Evolutionary conservation across 1,140 invertebrate species (phyloP).

Genomic region (Gonatopus flavifemur): DNA sequence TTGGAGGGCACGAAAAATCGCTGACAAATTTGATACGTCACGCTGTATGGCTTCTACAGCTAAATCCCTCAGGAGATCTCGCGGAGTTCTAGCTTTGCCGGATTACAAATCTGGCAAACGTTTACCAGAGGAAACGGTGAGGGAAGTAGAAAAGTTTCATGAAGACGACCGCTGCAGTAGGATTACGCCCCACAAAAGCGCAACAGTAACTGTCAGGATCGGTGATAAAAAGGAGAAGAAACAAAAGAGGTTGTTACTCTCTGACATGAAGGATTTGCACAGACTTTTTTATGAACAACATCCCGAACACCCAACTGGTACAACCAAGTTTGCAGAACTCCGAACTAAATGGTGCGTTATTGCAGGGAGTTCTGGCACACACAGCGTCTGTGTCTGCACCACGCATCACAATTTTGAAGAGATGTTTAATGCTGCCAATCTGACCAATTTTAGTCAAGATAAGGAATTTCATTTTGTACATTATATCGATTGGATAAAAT

Average conservation of each 20-base stretch:
- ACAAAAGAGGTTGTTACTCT: too few relatives aligned
- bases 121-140: too few relatives aligned
- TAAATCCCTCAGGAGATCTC: too few relatives aligned
- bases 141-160: not conserved
- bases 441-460: not conserved
- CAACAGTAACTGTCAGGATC: too few relatives aligned
- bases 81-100: too few relatives aligned
- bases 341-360: constrained; percentile 6
- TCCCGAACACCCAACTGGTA: constrained; percentile 6
- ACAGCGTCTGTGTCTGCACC: constrained; percentile 10
- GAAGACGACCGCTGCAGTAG: not conserved
- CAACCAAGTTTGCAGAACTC: constrained; percentile 13
- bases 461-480: too few relatives aligned
- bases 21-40: too few relatives aligned
- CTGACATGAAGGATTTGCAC: too few relatives aligned
- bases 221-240: too few relatives aligned
- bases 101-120: too few relatives aligned
- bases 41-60: too few relatives aligned
- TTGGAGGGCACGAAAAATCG: too few relatives aligned
- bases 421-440: constrained; percentile 10
- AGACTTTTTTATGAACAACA: not conserved
- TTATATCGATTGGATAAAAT: constrained; percentile 6
- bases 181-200: not conserved
- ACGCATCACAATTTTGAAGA: constrained; percentile 13
- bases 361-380: constrained; percentile 4